Evolutionary conservation across 2,797 vertebrate species (phyloP).

Genomic region (Oophaga sylvatica): DNA sequence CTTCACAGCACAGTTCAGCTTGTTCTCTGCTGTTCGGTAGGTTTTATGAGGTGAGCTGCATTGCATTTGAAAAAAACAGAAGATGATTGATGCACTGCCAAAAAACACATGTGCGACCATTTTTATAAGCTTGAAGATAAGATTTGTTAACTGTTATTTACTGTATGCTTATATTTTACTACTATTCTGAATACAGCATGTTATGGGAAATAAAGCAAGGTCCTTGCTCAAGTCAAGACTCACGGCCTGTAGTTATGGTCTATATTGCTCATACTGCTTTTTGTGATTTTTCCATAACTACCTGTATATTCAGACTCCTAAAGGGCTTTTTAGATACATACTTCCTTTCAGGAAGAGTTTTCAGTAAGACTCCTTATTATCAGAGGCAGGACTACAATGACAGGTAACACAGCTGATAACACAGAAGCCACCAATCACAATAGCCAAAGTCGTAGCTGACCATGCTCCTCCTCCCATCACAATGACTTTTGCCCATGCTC

Average conservation of each 20-base stretch:
- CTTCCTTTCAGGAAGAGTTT: too few relatives aligned
- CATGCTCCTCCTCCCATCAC: too few relatives aligned
- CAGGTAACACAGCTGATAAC: too few relatives aligned
- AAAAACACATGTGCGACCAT: not conserved
- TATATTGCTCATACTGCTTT: not conserved
- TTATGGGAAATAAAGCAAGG: not conserved
- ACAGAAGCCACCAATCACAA: too few relatives aligned
- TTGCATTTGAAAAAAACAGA: not conserved
- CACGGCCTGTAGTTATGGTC: not conserved
- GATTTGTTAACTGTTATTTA: not conserved
- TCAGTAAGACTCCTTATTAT: too few relatives aligned
- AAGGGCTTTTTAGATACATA: too few relatives aligned
- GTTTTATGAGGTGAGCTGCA: constrained; percentile 20
- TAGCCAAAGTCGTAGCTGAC: too few relatives aligned
- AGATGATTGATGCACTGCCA: not conserved
- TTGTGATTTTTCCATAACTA: not conserved
- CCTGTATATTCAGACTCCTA: too few relatives aligned
- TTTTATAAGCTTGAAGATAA: not conserved
- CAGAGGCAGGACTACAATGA: too few relatives aligned
- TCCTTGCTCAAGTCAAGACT: not conserved
- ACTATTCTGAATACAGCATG: not conserved
- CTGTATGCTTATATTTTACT: not conserved
- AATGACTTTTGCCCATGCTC: too few relatives aligned
- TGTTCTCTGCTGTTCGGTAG: not conserved
- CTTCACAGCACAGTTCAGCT: not conserved